Conservation (phyloP, 1,140 invertebrate species). For the Paralvinella palmiformis region DNA sequence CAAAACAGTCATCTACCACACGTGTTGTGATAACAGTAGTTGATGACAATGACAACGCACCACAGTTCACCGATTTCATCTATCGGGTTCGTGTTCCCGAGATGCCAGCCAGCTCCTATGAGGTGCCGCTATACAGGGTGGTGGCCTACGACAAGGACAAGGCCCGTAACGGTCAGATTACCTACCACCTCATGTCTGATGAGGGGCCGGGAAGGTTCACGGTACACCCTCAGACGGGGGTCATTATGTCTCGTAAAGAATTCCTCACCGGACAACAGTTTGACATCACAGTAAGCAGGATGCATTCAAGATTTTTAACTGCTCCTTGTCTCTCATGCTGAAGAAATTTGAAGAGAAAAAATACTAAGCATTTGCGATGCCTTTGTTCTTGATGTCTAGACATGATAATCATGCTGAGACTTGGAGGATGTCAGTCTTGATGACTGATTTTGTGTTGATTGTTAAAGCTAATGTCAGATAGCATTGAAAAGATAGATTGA, state of each 20-base stretch:
- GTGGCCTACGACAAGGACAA: conserved; percentile 42
- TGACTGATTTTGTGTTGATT: too few species aligned
- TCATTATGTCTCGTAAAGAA: conserved; percentile 65
- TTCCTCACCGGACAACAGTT: conserved; percentile 70
- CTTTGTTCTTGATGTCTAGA: too few species aligned
- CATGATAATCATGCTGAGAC: too few species aligned
- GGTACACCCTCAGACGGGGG: conserved; percentile 72
- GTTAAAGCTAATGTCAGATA: too few species aligned
- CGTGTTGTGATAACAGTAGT: conserved; percentile 73
- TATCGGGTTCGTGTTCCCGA: conserved; percentile 73
- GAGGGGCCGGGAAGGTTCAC: conserved; percentile 60
- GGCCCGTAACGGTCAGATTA: conserved; percentile 59
- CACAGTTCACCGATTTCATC: conserved; percentile 70
- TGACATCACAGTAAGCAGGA: conserved; percentile 66
- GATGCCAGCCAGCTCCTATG: conserved; percentile 20
- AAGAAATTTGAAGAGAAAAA: too few species aligned
- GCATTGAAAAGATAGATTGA: too few species aligned
- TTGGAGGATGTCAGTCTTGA: too few species aligned
- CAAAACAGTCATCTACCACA: conserved; percentile 70
- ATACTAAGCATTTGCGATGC: too few species aligned
- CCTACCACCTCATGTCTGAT: conserved; percentile 72
- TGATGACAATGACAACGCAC: conserved; percentile 71
- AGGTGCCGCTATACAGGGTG: conserved; percentile 35
- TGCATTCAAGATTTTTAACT: not conserved
- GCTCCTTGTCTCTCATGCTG: too few species aligned